Conservation (phyloP, 2,888 invertebrate species). For the Archips crataeganus region DNA sequence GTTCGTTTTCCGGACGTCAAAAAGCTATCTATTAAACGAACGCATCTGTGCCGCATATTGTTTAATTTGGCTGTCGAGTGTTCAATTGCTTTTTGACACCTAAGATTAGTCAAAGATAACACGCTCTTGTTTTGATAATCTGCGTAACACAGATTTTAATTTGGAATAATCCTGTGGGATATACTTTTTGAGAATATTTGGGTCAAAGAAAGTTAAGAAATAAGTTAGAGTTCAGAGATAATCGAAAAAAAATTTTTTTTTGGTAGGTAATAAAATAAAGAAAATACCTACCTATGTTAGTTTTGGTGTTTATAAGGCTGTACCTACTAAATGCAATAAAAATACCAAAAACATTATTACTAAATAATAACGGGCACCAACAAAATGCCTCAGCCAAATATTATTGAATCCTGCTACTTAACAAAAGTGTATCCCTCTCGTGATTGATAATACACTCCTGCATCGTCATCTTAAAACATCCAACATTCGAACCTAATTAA, state of each 20-base stretch:
- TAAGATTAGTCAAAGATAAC: constrained; percentile 38
- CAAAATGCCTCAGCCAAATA: background rate
- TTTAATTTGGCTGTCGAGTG: constrained; percentile 30
- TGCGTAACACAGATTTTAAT: background rate
- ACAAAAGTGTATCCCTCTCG: constrained; percentile 6
- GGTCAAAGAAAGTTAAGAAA: background rate
- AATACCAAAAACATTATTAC: too few species aligned
- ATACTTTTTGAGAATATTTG: background rate
- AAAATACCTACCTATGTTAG: too few species aligned
- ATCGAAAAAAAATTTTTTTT: too few species aligned
- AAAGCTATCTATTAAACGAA: constrained; percentile 69
- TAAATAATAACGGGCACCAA: background rate
- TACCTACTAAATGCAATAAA: too few species aligned
- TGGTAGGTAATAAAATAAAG: too few species aligned
- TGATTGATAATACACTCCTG: constrained; percentile 30
- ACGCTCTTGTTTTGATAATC: constrained; percentile 13
- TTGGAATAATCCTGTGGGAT: background rate
- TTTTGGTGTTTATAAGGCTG: too few species aligned
- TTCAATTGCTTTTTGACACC: constrained; percentile 29
- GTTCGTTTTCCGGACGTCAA: constrained; percentile 80
- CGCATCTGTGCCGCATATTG: constrained; percentile 39
- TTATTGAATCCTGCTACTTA: constrained; percentile 24
- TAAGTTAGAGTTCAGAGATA: too few species aligned
- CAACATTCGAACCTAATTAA: constrained; percentile 57
- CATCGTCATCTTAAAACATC: constrained; percentile 36